These are phyloP conservation scores for Protobothrops flavoviridis DNA, from an alignment of 2,113 vertebrate species.

Conservation along the genomic window DNA sequence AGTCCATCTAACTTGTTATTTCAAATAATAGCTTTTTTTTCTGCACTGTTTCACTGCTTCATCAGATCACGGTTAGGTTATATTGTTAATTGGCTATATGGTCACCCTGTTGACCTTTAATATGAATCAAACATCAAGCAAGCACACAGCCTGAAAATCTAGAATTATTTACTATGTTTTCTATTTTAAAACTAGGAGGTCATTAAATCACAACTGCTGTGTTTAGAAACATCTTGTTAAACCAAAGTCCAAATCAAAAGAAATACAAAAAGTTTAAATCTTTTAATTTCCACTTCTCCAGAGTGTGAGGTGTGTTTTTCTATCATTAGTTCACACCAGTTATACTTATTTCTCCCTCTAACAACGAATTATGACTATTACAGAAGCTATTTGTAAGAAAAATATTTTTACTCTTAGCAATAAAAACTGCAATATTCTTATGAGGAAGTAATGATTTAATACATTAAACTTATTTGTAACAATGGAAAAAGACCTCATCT, in stretches of 20 bases:
- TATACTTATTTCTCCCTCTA: slow-evolving; percentile 45
- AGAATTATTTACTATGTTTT: background rate
- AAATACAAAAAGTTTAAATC: slow-evolving; percentile 2
- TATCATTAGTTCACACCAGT: slow-evolving; percentile 47
- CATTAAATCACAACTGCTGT: background rate
- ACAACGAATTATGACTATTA: slow-evolving; percentile 35
- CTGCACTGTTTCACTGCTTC: background rate
- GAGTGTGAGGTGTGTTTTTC: slow-evolving; percentile 30
- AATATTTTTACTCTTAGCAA: slow-evolving; percentile 43
- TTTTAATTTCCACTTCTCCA: slow-evolving; percentile 29
- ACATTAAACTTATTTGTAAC: slow-evolving; percentile 46
- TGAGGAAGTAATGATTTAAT: slow-evolving; percentile 53
- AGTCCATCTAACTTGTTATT: background rate
- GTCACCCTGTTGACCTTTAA: background rate
- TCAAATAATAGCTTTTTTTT: background rate
- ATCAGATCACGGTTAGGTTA: background rate
- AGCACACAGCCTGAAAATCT: background rate
- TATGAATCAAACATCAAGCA: background rate
- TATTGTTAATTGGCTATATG: background rate
- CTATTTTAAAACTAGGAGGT: background rate
- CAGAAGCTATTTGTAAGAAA: slow-evolving; percentile 46
- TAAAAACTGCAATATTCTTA: slow-evolving; percentile 53
- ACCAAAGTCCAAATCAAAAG: background rate
- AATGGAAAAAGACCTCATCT: slow-evolving; percentile 11
- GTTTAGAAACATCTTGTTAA: background rate